These are phyloP conservation scores for Willisornis vidua DNA, from an alignment of 2,113 vertebrate genomes.

Conservation along the genomic window DNA sequence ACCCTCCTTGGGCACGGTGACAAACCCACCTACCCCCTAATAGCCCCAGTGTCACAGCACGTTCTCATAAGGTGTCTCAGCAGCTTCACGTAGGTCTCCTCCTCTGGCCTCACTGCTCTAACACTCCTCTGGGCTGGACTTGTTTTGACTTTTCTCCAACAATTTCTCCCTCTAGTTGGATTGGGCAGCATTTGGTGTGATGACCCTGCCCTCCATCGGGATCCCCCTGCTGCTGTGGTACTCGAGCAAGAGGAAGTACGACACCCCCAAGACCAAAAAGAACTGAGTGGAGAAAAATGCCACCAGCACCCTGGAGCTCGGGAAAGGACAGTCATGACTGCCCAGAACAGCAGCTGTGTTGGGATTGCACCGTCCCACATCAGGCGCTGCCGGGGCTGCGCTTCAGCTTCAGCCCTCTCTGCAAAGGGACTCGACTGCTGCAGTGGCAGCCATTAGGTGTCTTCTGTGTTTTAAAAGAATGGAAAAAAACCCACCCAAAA, in stretches of 20 bases:
- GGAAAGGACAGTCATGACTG: not conserved
- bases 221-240: slow-evolving; percentile 97
- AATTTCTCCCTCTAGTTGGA: slow-evolving; percentile 80
- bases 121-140: not conserved
- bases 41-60: too few species aligned
- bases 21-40: too few species aligned
- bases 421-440: not conserved
- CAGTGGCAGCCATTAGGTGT: not conserved
- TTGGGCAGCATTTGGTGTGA: slow-evolving; percentile 96
- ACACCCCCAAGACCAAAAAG: slow-evolving; percentile 91
- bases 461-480: not conserved
- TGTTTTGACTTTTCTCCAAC: not conserved
- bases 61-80: too few species aligned
- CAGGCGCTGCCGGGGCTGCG: rapidly evolving
- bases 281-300: slow-evolving; percentile 75
- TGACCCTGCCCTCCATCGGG: slow-evolving; percentile 96
- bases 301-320: not conserved
- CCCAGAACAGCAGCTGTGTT: not conserved
- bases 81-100: too few species aligned
- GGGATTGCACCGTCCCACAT: not conserved
- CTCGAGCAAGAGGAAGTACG: slow-evolving; percentile 96
- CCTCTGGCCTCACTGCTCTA: too few species aligned
- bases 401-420: not conserved
- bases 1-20: too few species aligned
- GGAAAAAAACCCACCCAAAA: not conserved